Conservation (phyloP, 53 echinoderm and acorn worm genomes). For the Hippasteria phrygiana region DNA sequence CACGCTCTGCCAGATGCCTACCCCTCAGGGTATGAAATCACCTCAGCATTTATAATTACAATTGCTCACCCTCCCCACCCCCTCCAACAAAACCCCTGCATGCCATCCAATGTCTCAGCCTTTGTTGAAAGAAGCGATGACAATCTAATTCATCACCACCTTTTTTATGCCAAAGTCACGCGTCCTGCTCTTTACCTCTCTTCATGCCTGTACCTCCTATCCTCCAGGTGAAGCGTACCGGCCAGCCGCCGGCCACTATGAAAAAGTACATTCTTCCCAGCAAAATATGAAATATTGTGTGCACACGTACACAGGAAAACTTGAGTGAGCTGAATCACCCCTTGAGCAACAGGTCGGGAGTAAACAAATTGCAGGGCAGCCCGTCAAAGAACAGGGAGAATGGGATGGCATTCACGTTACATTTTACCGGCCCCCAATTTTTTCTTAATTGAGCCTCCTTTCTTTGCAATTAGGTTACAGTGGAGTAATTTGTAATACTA, state of each 20-base stretch:
- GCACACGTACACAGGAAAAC: slow-evolving; percentile 11
- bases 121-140: slow-evolving; percentile 16
- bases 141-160: slow-evolving; percentile 41
- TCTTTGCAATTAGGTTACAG: slow-evolving; percentile 51
- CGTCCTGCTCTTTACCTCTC: too few species aligned
- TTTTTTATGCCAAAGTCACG: slow-evolving; percentile 46
- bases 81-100: background rate
- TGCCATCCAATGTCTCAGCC: background rate
- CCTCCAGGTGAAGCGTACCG: slow-evolving; percentile 1
- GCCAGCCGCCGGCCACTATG: background rate
- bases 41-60: slow-evolving; percentile 61
- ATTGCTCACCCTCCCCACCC: background rate
- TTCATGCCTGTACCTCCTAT: too few species aligned
- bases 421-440: background rate
- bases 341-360: slow-evolving; percentile 43
- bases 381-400: background rate
- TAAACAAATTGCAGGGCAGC: background rate
- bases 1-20: background rate
- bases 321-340: background rate
- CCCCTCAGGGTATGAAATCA: slow-evolving; percentile 19
- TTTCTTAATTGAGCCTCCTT: slow-evolving; percentile 28
- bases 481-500: slow-evolving; percentile 24
- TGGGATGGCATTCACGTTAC: slow-evolving; percentile 16
- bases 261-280: slow-evolving; percentile 38
- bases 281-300: slow-evolving; percentile 20